Conservation (phyloP, 2,113 vertebrate genomes). For the Otocyon megalotis region DNA sequence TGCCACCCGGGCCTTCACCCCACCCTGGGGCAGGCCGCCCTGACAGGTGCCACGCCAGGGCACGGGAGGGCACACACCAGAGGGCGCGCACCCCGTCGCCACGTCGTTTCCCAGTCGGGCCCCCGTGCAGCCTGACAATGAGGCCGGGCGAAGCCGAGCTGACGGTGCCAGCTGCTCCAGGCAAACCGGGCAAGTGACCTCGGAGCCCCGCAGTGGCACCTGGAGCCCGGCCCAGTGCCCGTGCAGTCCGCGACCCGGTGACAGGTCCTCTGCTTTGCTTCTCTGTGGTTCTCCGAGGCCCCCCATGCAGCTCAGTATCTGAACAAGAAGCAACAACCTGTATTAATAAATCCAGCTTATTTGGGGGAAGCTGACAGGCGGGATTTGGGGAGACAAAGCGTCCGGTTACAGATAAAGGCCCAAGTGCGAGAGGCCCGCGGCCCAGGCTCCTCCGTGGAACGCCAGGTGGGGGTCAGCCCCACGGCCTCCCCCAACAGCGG, state of each 20-base stretch:
- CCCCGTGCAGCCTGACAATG: too few relatives aligned
- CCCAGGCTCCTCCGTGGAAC: not conserved
- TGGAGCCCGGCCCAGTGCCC: not conserved
- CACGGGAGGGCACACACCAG: too few relatives aligned
- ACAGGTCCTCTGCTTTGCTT: conserved; percentile 53
- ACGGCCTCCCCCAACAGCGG: conserved; percentile 51
- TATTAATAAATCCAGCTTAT: conserved; percentile 69
- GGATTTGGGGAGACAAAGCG: conserved; percentile 51
- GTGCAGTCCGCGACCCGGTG: not conserved
- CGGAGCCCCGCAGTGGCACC: too few relatives aligned
- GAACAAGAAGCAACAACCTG: conserved; percentile 50
- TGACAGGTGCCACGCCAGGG: too few relatives aligned
- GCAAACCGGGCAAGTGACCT: conserved; percentile 70
- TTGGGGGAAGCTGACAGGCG: conserved; percentile 59
- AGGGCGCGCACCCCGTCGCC: too few relatives aligned
- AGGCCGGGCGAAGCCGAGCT: too few relatives aligned
- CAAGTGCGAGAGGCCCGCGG: conserved; percentile 47
- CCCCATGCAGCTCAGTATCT: conserved; percentile 67
- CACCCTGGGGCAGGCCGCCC: too few relatives aligned
- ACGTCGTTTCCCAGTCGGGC: too few relatives aligned
- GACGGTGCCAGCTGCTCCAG: conserved; percentile 38
- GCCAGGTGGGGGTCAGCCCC: not conserved
- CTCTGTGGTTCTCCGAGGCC: conserved; percentile 46
- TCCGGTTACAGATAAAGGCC: conserved; percentile 56
- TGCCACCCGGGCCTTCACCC: too few relatives aligned